Evolutionary conservation across 2,797 vertebrate species (phyloP).

Genomic region (Sebastolobus alascanus): DNA sequence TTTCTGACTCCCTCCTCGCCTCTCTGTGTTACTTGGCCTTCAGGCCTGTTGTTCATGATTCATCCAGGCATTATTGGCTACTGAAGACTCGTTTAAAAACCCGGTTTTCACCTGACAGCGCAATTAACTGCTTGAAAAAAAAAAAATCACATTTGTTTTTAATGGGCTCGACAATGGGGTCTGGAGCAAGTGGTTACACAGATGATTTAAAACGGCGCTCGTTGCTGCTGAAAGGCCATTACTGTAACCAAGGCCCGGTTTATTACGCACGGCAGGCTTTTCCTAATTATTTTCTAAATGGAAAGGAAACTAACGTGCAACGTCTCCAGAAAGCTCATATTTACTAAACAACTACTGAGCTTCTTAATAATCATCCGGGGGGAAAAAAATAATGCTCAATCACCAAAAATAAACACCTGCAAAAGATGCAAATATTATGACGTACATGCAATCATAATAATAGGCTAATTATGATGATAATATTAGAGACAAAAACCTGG

Average conservation of each 20-base stretch:
- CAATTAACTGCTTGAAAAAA: slow-evolving; percentile 30
- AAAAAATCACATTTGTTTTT: slow-evolving; percentile 40
- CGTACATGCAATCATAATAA: background rate
- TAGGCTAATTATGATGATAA: background rate
- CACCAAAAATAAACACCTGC: background rate
- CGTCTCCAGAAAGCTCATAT: slow-evolving; percentile 1
- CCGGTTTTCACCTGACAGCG: slow-evolving; percentile 37
- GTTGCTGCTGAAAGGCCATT: slow-evolving; percentile 56
- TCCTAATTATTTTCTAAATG: slow-evolving; percentile 40
- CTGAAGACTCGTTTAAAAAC: slow-evolving; percentile 5
- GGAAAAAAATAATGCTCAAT: background rate
- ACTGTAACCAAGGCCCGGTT: slow-evolving; percentile 32
- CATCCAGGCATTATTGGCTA: slow-evolving; percentile 17
- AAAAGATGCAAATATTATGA: background rate
- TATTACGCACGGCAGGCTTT: slow-evolving; percentile 39
- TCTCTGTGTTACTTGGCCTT: slow-evolving; percentile 30
- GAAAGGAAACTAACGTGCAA: slow-evolving; percentile 18
- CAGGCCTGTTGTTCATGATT: slow-evolving; percentile 41
- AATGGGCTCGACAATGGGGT: slow-evolving; percentile 38
- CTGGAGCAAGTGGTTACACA: slow-evolving; percentile 39
- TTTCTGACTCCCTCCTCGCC: background rate
- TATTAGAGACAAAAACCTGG: background rate
- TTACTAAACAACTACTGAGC: background rate
- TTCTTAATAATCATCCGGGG: background rate
- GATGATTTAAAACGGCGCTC: slow-evolving; percentile 35